Evolutionary conservation across 2,888 invertebrate genomes (phyloP).

Genomic region (Autographa gamma): DNA sequence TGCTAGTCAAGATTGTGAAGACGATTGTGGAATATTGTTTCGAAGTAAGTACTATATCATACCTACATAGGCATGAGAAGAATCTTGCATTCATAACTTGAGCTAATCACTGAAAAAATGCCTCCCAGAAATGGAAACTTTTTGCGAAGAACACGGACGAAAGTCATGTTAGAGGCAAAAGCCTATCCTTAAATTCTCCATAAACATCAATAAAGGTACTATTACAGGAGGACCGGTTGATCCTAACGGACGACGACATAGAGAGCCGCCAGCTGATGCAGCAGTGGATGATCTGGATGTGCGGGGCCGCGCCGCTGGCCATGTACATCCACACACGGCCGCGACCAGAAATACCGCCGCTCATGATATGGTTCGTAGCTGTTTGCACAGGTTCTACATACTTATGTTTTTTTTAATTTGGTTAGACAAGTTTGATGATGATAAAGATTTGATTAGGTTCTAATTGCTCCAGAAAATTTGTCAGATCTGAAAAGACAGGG

Average conservation of each 20-base stretch:
- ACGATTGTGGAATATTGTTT: constrained; percentile 74
- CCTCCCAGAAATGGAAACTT: not conserved
- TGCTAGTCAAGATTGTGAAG: constrained; percentile 75
- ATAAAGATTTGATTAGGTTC: no score
- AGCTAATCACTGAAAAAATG: not conserved
- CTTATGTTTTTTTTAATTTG: not conserved
- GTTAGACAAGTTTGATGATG: not conserved
- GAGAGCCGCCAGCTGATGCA: constrained; percentile 71
- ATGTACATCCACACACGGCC: constrained; percentile 76
- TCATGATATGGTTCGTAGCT: constrained; percentile 80
- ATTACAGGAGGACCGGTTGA: constrained; percentile 55
- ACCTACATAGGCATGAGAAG: not conserved
- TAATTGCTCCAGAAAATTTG: no score
- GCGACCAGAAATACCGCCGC: constrained; percentile 70
- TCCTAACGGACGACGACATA: constrained; percentile 59
- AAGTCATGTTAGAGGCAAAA: not conserved
- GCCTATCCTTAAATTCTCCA: not conserved
- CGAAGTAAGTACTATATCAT: constrained; percentile 64
- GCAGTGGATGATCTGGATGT: constrained; percentile 81
- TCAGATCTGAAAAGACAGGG: no score
- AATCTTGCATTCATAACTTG: not conserved
- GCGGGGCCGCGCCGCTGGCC: constrained; percentile 72
- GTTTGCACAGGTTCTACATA: constrained; percentile 9
- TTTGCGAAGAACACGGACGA: no score
- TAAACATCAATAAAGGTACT: not conserved